phyloP scores from a whole-genome alignment of 2,797 vertebrate genomes.

The Clarias platycephalus region DNA sequence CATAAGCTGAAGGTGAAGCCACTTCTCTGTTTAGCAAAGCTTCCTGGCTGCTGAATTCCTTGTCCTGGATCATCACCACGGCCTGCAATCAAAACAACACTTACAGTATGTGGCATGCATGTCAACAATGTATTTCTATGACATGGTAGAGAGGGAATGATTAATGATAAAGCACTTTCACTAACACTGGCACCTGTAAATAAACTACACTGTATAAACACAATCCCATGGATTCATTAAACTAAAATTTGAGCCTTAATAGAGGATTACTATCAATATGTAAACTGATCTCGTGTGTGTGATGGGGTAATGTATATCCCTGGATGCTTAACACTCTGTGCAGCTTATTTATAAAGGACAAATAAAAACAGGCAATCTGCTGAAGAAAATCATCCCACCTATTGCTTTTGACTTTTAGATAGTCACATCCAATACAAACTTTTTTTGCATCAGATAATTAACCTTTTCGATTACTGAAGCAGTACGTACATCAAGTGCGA shows the following conservation, averaged over 20 bases:
- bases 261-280: neutral
- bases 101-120: neutral
- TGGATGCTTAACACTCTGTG: neutral
- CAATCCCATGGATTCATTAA: neutral
- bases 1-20: neutral
- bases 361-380: neutral
- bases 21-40: neutral
- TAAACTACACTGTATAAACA: neutral
- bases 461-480: neutral
- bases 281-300: neutral
- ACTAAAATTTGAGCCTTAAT: neutral
- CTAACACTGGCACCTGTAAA: neutral
- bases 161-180: neutral
- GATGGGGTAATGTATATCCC: neutral
- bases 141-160: neutral
- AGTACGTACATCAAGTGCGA: neutral
- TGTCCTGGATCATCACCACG: neutral
- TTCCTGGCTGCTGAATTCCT: neutral
- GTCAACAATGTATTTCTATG: neutral
- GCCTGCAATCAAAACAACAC: constrained; percentile 2
- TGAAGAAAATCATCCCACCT: neutral
- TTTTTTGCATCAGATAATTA: neutral
- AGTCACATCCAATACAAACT: neutral
- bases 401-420: neutral
- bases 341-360: neutral